phyloP scores from a whole-genome alignment of 2,113 vertebrate species.

The Tichodroma muraria region DNA sequence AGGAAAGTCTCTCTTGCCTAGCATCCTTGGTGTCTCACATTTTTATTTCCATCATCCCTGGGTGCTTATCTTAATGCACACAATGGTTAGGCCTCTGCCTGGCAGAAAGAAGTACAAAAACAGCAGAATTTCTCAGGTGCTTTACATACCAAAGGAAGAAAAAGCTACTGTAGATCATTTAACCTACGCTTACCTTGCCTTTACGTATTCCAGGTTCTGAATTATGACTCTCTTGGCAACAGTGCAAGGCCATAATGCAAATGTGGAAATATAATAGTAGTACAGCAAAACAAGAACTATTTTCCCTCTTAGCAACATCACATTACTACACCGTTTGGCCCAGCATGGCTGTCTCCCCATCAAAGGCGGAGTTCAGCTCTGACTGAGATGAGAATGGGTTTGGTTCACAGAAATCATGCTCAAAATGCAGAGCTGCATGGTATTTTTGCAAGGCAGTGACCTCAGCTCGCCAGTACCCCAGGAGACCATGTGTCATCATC shows the following conservation, averaged over 20 bases:
- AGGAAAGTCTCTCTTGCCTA: background rate
- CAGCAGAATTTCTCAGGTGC: background rate
- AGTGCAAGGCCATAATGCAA: background rate
- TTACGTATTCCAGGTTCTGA: background rate
- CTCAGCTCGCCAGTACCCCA: background rate
- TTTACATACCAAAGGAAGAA: background rate
- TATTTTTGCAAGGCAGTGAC: background rate
- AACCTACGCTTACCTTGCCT: background rate
- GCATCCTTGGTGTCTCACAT: background rate
- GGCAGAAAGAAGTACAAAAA: background rate
- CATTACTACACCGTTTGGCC: background rate
- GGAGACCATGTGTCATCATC: background rate
- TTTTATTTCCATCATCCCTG: background rate
- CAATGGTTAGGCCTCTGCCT: background rate
- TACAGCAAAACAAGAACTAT: background rate
- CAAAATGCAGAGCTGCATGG: background rate
- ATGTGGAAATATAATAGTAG: background rate
- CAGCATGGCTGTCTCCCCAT: rapidly evolving
- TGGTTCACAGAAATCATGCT: background rate
- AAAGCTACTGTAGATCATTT: background rate
- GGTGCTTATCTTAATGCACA: background rate
- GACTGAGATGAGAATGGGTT: background rate
- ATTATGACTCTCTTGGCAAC: background rate
- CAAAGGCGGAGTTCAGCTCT: background rate
- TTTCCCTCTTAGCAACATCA: background rate